These are phyloP conservation scores for Aphrocallistes beatrix DNA, from an alignment of 37 sponge, comb jelly and placozoan genomes.

Conservation along the genomic window DNA sequence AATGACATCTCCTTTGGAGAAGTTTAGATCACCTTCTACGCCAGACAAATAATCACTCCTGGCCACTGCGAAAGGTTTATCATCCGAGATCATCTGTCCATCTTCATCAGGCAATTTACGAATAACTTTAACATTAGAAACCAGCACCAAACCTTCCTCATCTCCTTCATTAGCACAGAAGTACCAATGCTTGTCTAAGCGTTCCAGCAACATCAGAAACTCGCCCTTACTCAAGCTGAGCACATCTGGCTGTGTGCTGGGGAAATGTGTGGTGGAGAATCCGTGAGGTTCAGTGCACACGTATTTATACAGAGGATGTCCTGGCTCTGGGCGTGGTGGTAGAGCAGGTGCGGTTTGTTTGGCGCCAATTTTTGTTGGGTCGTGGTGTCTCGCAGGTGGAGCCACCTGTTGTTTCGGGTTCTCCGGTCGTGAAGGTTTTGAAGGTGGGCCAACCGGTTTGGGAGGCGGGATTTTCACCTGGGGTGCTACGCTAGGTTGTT, in stretches of 20 bases:
- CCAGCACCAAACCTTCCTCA: neutral
- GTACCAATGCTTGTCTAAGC: neutral
- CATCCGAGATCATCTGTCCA: neutral
- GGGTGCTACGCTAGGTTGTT: no score
- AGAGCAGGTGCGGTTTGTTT: neutral
- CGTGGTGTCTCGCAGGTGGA: neutral
- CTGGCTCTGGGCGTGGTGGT: constrained; percentile 1
- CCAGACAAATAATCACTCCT: neutral
- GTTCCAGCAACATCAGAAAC: neutral
- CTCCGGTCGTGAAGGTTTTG: neutral
- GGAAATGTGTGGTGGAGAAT: neutral
- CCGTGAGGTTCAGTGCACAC: constrained; percentile 5
- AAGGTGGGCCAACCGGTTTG: neutral
- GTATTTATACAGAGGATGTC: neutral
- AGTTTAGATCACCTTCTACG: neutral
- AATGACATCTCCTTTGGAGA: neutral
- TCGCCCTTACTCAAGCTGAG: neutral
- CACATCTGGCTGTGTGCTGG: neutral
- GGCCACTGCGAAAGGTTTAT: constrained; percentile 3
- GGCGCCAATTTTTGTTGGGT: neutral
- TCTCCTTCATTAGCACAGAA: constrained; percentile 5
- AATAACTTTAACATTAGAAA: neutral
- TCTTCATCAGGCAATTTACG: neutral
- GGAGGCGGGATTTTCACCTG: no score
- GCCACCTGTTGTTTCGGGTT: neutral